Percentiles rank a stretch among this genome's conserved stretches.
Conservation (phyloP, 2,113 vertebrate species). For the Gila orcuttii region DNA sequence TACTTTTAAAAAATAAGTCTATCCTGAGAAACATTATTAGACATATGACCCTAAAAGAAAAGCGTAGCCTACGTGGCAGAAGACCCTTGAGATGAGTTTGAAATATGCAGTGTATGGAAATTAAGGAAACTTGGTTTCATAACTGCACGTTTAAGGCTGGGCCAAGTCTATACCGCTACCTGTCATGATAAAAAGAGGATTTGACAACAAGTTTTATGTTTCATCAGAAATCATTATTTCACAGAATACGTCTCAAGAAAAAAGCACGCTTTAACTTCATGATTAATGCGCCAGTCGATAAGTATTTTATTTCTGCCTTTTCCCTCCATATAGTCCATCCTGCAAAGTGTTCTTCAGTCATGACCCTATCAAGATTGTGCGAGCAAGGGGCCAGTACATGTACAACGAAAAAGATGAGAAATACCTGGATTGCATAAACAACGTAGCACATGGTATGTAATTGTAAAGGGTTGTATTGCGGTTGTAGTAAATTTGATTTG, state of each 20-base stretch:
- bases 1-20: too few relatives aligned
- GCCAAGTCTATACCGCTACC: neutral
- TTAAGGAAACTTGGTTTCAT: neutral
- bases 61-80: too few relatives aligned
- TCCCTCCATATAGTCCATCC: slow-evolving; percentile 80
- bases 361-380: slow-evolving; percentile 93
- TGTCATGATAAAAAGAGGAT: neutral
- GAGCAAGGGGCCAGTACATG: slow-evolving; percentile 91
- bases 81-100: neutral
- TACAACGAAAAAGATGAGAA: slow-evolving; percentile 86
- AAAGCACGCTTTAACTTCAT: too few relatives aligned
- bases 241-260: too few relatives aligned
- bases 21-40: neutral
- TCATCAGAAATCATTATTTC: neutral
- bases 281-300: too few relatives aligned
- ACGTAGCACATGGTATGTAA: slow-evolving; percentile 91
- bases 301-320: too few relatives aligned
- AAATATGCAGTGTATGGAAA: neutral
- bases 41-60: too few relatives aligned
- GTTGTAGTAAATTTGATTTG: neutral
- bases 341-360: slow-evolving; percentile 94
- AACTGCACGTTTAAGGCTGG: neutral
- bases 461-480: neutral
- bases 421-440: slow-evolving; percentile 97
- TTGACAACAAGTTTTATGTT: neutral